Percentiles rank a stretch among this genome's conserved stretches.
phyloP scores from a whole-genome alignment of 2,797 vertebrate species.

The Parauchenoglanis ngamensis region DNA sequence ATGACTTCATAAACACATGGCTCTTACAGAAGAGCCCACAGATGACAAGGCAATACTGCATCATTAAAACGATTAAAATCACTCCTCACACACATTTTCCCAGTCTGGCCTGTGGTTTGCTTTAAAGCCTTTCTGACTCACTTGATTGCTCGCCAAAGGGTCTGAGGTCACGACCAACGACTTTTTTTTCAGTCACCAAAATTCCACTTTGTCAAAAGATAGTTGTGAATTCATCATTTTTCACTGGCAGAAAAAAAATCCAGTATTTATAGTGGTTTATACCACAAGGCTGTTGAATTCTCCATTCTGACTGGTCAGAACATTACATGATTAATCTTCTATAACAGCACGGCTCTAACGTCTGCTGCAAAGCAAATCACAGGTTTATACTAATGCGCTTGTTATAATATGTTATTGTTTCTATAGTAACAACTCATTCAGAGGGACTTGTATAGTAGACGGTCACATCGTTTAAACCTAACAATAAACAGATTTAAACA shows the following conservation, averaged over 20 bases:
- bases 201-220: neutral
- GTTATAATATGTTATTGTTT: neutral
- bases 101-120: neutral
- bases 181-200: neutral
- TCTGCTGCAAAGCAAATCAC: neutral
- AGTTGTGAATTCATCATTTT: neutral
- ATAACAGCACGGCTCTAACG: neutral
- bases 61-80: neutral
- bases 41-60: slow-evolving; percentile 24
- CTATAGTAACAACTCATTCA: slow-evolving; percentile 5
- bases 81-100: slow-evolving; percentile 7
- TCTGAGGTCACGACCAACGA: neutral
- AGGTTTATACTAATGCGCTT: neutral
- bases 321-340: neutral
- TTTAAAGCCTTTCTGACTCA: slow-evolving; percentile 5
- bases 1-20: neutral
- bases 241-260: neutral
- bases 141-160: neutral
- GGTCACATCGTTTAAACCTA: neutral
- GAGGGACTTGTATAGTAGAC: neutral
- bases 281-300: neutral
- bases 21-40: slow-evolving; percentile 23
- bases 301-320: neutral
- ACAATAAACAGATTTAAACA: neutral
- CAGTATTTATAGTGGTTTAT: neutral